A percentile compares a stretch with the other conserved stretches of the same genome.
phyloP scores from a whole-genome alignment of 2,113 vertebrate genomes.

The Calidris pugnax region DNA sequence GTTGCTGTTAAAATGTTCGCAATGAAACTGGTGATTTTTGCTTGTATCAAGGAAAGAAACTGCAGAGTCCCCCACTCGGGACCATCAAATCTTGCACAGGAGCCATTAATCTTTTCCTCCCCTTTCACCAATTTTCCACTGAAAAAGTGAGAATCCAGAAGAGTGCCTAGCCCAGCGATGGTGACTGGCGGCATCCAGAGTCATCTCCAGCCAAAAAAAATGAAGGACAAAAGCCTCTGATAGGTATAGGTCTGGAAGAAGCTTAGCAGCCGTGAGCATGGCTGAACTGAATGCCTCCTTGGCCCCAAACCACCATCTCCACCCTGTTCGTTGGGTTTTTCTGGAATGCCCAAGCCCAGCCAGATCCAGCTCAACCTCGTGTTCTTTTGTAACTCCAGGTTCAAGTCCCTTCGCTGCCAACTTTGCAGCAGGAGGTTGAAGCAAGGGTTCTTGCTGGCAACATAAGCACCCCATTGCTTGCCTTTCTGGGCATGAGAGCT shows the following conservation, averaged over 20 bases:
- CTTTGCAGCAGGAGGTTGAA: not conserved
- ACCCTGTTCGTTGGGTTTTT: not conserved
- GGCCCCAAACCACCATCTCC: not conserved
- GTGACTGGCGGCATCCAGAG: not conserved
- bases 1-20: not conserved
- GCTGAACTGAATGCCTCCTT: not conserved
- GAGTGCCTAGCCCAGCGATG: rapidly evolving
- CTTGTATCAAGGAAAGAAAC: not conserved
- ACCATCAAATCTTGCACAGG: not conserved
- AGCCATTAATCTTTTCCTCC: not conserved
- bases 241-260: not conserved
- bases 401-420: not conserved
- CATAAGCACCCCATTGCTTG: not conserved
- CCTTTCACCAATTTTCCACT: not conserved
- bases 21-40: not conserved
- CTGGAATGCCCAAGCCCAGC: not conserved
- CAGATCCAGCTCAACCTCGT: rapidly evolving
- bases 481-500: not conserved
- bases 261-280: not conserved
- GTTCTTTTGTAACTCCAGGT: not conserved
- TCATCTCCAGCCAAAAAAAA: not conserved
- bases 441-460: not conserved
- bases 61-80: rapidly evolving
- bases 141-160: not conserved
- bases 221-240: not conserved